Conservation (phyloP, 1,140 invertebrate genomes). For the Homalodisca vitripennis region DNA sequence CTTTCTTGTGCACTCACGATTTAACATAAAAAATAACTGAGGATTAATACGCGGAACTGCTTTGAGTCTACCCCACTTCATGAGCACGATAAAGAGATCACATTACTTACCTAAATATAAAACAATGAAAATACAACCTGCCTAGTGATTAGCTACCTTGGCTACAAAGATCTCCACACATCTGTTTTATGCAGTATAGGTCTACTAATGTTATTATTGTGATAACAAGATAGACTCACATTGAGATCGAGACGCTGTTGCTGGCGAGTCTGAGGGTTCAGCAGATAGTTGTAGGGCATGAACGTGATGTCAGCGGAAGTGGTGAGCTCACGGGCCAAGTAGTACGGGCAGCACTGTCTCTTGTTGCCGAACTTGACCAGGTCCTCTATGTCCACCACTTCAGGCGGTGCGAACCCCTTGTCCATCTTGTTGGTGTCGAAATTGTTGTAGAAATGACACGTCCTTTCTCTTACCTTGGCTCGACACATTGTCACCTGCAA, state of each 20-base stretch:
- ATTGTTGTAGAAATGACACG: conserved; percentile 41
- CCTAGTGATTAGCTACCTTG: background rate
- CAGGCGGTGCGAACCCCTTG: conserved; percentile 49
- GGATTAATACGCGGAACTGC: too few relatives aligned
- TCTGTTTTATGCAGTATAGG: too few relatives aligned
- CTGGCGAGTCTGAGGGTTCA: conserved; percentile 61
- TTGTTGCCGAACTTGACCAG: conserved; percentile 81
- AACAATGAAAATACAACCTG: too few relatives aligned
- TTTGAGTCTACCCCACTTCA: too few relatives aligned
- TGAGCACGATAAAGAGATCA: too few relatives aligned
- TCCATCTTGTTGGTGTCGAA: conserved; percentile 35
- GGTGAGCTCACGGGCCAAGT: conserved; percentile 81
- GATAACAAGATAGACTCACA: too few relatives aligned
- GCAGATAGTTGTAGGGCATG: conserved; percentile 97
- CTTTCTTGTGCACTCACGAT: too few relatives aligned
- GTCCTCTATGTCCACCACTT: conserved; percentile 95
- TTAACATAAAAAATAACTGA: too few relatives aligned
- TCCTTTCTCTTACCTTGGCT: conserved; percentile 33
- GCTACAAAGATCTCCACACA: too few relatives aligned
- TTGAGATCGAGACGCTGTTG: conserved; percentile 7
- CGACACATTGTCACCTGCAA: conserved; percentile 38
- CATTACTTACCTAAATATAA: too few relatives aligned
- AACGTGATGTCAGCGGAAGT: conserved; percentile 90
- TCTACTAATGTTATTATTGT: too few relatives aligned
- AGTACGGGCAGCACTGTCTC: conserved; percentile 94